Percentiles rank a stretch among this genome's conserved stretches.
Evolutionary conservation across 2,888 invertebrate species (phyloP).

Genomic region (Phyllotreta striolata): DNA sequence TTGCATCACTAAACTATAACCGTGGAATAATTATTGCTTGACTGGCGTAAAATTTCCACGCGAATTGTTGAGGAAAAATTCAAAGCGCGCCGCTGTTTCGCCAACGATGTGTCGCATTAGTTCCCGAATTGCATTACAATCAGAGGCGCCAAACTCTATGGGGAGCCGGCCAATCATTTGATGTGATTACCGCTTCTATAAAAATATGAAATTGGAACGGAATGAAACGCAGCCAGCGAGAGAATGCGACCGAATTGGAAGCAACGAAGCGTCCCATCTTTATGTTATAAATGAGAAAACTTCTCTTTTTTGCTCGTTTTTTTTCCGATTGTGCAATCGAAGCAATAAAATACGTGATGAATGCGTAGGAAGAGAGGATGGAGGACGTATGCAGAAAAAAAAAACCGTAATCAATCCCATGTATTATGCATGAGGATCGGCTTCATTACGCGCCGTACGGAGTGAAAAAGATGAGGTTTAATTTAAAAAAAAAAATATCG

Average conservation of each 20-base stretch:
- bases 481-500: no score
- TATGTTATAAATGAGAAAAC: conserved; percentile 40
- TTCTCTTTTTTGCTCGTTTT: conserved; percentile 30
- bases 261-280: conserved; percentile 43
- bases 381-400: conserved; percentile 17
- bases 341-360: conserved; percentile 24
- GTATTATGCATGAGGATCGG: conserved; percentile 20
- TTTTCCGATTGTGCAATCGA: conserved; percentile 16
- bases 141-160: conserved; percentile 44
- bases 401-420: conserved; percentile 9
- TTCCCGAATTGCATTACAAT: conserved; percentile 49
- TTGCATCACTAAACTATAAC: no score
- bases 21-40: no score
- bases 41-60: no score
- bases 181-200: conserved; percentile 49
- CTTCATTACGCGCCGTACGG: no score
- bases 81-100: conserved; percentile 23
- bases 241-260: conserved; percentile 40
- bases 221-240: conserved; percentile 38
- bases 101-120: conserved; percentile 46
- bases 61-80: no score
- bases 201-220: conserved; percentile 46
- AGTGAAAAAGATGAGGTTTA: no score
- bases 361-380: conserved; percentile 5
- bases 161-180: conserved; percentile 50